Conservation (phyloP, 2,113 vertebrate genomes). For the Rhinogobius similis region DNA sequence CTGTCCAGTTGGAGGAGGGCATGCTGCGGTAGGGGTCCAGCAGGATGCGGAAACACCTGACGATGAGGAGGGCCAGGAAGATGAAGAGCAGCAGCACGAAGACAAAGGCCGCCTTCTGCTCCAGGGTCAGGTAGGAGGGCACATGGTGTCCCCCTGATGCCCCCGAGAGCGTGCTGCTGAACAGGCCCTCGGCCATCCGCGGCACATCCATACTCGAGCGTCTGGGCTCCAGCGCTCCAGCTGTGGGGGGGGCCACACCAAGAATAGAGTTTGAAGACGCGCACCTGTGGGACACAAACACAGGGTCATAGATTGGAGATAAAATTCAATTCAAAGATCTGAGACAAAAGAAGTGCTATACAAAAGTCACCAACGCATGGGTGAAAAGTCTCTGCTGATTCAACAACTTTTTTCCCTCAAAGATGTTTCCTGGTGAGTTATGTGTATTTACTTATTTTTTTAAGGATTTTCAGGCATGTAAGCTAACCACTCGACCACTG, state of each 20-base stretch:
- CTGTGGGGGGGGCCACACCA: constrained; percentile 25
- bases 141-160: constrained; percentile 77
- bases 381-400: too few relatives aligned
- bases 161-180: constrained; percentile 80
- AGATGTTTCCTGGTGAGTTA: too few relatives aligned
- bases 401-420: too few relatives aligned
- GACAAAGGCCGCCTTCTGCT: constrained; percentile 84
- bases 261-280: constrained; percentile 10
- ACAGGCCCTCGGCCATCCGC: constrained; percentile 78
- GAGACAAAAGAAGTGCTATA: too few relatives aligned
- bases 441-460: too few relatives aligned
- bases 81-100: constrained; percentile 85
- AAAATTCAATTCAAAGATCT: too few relatives aligned
- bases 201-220: constrained; percentile 74
- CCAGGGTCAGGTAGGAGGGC: constrained; percentile 77
- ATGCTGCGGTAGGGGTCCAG: constrained; percentile 86
- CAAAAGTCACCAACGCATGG: too few relatives aligned
- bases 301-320: constrained; percentile 36
- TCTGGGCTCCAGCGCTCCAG: constrained; percentile 68
- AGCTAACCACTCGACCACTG: too few relatives aligned
- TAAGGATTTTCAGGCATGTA: too few relatives aligned
- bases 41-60: constrained; percentile 85
- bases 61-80: constrained; percentile 84
- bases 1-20: constrained; percentile 85
- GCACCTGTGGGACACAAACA: constrained; percentile 55